Conservation (phyloP, 2,113 vertebrate genomes). For the Patagioenas fasciata region DNA sequence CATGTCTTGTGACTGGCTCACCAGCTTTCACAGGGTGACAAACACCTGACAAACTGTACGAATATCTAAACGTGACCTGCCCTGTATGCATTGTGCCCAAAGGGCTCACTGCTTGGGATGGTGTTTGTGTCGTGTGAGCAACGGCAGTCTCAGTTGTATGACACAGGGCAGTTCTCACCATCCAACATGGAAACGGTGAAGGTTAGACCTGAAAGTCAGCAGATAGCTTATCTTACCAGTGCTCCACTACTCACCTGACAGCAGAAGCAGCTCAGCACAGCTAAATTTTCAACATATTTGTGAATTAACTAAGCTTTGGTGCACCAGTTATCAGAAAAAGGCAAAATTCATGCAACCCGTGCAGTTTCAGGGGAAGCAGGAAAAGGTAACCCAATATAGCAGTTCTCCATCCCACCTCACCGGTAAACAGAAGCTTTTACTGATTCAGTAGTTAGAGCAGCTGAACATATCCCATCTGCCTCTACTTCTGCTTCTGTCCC, state of each 20-base stretch:
- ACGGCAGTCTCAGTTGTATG: not conserved
- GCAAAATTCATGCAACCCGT: not conserved
- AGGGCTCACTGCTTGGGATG: not conserved
- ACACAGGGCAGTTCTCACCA: not conserved
- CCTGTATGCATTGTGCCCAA: not conserved
- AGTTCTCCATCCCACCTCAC: not conserved
- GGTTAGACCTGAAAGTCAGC: not conserved
- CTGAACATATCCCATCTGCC: not conserved
- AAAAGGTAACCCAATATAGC: not conserved
- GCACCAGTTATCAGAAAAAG: not conserved
- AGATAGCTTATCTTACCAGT: not conserved
- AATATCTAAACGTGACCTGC: not conserved
- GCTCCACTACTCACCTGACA: not conserved
- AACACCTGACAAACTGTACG: fast-evolving
- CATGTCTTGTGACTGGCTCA: not conserved
- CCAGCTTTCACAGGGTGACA: not conserved
- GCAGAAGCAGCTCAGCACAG: not conserved
- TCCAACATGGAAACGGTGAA: not conserved
- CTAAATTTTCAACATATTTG: not conserved
- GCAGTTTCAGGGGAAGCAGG: fast-evolving
- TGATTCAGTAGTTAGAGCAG: not conserved
- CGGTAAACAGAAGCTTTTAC: not conserved
- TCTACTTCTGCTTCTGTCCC: not conserved
- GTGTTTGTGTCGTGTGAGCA: not conserved
- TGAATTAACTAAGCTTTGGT: not conserved